Evolutionary conservation across 1,140 invertebrate genomes (phyloP).

Genomic region (Luehdorfia chinensis): DNA sequence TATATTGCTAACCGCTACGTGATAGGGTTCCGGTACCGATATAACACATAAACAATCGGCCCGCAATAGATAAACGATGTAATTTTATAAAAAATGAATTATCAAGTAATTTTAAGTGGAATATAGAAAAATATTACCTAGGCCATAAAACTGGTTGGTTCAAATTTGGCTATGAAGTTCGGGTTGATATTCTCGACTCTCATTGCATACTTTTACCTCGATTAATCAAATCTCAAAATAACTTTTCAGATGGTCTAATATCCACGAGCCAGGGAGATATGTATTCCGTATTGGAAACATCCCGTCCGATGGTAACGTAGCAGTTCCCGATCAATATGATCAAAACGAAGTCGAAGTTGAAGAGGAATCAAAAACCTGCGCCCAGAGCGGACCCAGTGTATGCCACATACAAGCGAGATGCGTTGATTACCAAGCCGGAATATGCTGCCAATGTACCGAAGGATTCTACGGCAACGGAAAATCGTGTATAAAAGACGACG

Average conservation of each 20-base stretch:
- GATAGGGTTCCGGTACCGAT: too few relatives aligned
- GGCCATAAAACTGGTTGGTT: too few relatives aligned
- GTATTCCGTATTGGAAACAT: constrained; percentile 87
- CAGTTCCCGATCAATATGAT: constrained; percentile 80
- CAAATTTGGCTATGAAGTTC: too few relatives aligned
- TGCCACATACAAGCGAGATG: constrained; percentile 92
- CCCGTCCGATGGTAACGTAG: constrained; percentile 79
- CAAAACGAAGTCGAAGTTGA: constrained; percentile 58
- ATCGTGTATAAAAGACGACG: constrained; percentile 88
- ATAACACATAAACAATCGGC: too few relatives aligned
- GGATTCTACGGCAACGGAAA: constrained; percentile 94
- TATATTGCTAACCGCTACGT: too few relatives aligned
- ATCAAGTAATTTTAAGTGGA: background rate
- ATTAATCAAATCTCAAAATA: too few relatives aligned
- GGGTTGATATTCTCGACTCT: too few relatives aligned
- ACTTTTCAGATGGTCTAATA: constrained; percentile 87
- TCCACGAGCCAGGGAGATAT: constrained; percentile 89
- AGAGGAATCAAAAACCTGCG: constrained; percentile 74
- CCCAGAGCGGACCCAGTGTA: constrained; percentile 78
- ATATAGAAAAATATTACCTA: too few relatives aligned
- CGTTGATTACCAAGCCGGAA: constrained; percentile 88
- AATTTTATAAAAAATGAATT: constrained; percentile 18
- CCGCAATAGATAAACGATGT: too few relatives aligned
- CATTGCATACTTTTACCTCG: too few relatives aligned
- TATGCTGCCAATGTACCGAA: constrained; percentile 90